Evolutionary conservation across 2,888 invertebrate species (phyloP).

Genomic region (Calephelis perditalis): DNA sequence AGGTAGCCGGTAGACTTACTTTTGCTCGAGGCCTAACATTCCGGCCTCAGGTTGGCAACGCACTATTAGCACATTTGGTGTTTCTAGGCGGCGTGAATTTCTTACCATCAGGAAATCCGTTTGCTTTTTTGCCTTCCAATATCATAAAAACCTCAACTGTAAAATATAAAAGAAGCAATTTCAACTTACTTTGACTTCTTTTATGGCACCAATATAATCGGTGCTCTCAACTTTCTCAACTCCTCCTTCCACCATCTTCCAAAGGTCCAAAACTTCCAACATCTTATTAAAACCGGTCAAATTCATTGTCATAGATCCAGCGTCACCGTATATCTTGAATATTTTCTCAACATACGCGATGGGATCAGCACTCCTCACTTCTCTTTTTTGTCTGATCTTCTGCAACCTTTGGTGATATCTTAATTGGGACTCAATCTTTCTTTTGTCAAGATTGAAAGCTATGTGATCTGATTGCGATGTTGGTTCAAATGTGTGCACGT

Average conservation of each 20-base stretch:
- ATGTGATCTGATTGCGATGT: conserved; percentile 35
- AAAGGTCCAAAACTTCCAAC: conserved; percentile 79
- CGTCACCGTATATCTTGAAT: conserved; percentile 82
- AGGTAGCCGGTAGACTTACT: too few relatives aligned
- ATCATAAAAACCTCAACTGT: too few relatives aligned
- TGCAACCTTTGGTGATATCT: conserved; percentile 52
- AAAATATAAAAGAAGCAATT: too few relatives aligned
- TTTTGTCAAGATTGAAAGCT: conserved; percentile 42
- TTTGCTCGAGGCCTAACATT: too few relatives aligned
- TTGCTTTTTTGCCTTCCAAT: too few relatives aligned
- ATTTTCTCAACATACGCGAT: conserved; percentile 81
- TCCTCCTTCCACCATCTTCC: conserved; percentile 68
- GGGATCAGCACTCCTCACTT: conserved; percentile 57
- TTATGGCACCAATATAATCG: conserved; percentile 41
- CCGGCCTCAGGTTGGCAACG: too few relatives aligned
- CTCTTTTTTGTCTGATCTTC: conserved; percentile 43
- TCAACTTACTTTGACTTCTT: conserved; percentile 62
- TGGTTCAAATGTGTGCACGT: conserved; percentile 40
- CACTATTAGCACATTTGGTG: too few relatives aligned
- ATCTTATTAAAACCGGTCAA: conserved; percentile 83
- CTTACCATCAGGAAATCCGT: too few relatives aligned
- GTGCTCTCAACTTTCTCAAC: conserved; percentile 44
- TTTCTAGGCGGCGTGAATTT: too few relatives aligned
- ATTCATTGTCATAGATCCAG: conserved; percentile 80
- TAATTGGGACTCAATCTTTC: conserved; percentile 38